Conservation (phyloP, 2,888 invertebrate species). For the Xestobium rufovillosum region DNA sequence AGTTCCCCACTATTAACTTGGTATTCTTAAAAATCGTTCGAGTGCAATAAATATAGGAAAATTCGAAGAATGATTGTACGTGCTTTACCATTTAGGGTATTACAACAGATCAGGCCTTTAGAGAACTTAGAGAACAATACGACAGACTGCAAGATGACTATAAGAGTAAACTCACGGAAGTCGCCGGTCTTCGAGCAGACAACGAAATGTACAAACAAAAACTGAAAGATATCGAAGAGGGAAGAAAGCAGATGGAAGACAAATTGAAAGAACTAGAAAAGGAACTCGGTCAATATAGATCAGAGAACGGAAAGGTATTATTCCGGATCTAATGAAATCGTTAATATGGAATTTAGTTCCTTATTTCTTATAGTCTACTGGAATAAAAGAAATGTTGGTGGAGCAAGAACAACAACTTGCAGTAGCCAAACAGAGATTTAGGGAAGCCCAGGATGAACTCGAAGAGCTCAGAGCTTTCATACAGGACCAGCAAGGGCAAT, state of each 20-base stretch:
- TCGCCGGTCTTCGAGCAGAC: slow-evolving; percentile 48
- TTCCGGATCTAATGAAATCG: slow-evolving; percentile 22
- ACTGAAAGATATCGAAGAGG: slow-evolving; percentile 39
- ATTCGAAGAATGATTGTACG: no score
- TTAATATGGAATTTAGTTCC: slow-evolving; percentile 9
- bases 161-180: slow-evolving; percentile 61
- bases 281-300: slow-evolving; percentile 40
- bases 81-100: no score
- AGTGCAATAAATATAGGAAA: no score
- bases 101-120: slow-evolving; percentile 50
- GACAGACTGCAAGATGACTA: slow-evolving; percentile 58
- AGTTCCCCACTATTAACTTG: no score
- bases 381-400: slow-evolving; percentile 54
- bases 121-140: slow-evolving; percentile 54
- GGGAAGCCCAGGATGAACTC: slow-evolving; percentile 54
- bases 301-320: slow-evolving; percentile 37
- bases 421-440: slow-evolving; percentile 48
- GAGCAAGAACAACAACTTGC: slow-evolving; percentile 52
- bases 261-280: slow-evolving; percentile 53
- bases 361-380: slow-evolving; percentile 15
- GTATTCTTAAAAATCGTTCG: no score
- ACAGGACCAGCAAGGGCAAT: slow-evolving; percentile 58
- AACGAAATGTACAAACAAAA: slow-evolving; percentile 45
- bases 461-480: slow-evolving; percentile 51
- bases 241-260: slow-evolving; percentile 52